Percentiles rank a stretch among this genome's conserved stretches.
Conservation (phyloP, 2,113 vertebrate genomes). For the Sakesphorus luctuosus region DNA sequence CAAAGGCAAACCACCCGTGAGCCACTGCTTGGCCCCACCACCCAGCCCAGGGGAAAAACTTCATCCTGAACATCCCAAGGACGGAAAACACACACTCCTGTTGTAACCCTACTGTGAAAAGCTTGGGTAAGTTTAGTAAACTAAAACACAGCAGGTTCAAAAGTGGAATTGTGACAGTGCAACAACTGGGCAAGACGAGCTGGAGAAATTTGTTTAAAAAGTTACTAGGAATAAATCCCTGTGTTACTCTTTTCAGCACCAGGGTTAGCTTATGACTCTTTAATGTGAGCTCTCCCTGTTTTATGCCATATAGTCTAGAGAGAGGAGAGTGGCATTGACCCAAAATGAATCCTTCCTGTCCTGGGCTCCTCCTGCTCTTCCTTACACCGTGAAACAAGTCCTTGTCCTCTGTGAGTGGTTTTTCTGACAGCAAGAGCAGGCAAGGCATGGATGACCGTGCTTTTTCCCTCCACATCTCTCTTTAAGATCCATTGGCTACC, state of each 20-base stretch:
- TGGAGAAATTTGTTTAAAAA: background rate
- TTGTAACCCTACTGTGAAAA: background rate
- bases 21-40: background rate
- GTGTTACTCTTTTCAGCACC: background rate
- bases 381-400: background rate
- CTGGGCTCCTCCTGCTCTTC: background rate
- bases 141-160: background rate
- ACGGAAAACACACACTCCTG: background rate
- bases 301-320: background rate
- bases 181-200: background rate
- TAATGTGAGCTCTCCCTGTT: background rate
- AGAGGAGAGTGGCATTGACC: background rate
- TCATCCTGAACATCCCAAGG: background rate
- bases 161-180: background rate
- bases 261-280: background rate
- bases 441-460: no score
- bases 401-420: background rate
- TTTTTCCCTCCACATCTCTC: background rate
- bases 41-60: background rate
- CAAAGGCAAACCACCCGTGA: slow-evolving; percentile 17
- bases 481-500: background rate
- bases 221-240: background rate
- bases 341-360: background rate
- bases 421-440: background rate
- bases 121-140: background rate